Evolutionary conservation across 2,113 vertebrate species (phyloP).

Genomic region (Hystrix brachyura): DNA sequence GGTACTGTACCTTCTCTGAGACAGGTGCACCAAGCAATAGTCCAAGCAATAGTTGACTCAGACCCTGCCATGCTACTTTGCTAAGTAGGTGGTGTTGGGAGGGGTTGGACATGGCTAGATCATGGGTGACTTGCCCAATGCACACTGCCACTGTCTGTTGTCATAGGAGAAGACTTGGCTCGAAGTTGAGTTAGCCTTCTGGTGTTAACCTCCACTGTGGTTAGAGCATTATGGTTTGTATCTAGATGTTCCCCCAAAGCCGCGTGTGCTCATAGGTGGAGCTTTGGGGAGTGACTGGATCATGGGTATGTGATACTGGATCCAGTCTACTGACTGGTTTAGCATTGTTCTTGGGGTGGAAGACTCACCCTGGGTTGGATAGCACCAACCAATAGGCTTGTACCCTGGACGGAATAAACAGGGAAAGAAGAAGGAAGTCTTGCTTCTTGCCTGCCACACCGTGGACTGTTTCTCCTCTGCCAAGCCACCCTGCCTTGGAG

Average conservation of each 20-base stretch:
- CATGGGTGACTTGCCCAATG: background rate
- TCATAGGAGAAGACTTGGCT: background rate
- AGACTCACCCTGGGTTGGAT: background rate
- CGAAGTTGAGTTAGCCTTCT: background rate
- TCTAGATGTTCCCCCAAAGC: background rate
- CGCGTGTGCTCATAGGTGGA: background rate
- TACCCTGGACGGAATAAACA: background rate
- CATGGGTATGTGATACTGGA: background rate
- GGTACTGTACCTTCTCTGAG: background rate
- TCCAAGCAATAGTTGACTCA: background rate
- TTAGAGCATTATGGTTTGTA: background rate
- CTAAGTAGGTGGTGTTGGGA: accelerated
- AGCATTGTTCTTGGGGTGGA: background rate
- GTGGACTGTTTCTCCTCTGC: background rate
- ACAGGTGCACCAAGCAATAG: accelerated
- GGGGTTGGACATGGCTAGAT: background rate
- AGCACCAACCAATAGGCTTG: background rate
- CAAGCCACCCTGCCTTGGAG: background rate
- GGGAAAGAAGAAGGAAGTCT: background rate
- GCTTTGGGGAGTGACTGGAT: background rate
- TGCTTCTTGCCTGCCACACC: background rate
- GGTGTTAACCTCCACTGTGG: background rate
- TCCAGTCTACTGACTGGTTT: background rate
- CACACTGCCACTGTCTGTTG: background rate
- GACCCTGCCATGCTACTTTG: background rate